Conservation (phyloP, 64 coral and sea anemone species). For the Pachyseris speciosa region DNA sequence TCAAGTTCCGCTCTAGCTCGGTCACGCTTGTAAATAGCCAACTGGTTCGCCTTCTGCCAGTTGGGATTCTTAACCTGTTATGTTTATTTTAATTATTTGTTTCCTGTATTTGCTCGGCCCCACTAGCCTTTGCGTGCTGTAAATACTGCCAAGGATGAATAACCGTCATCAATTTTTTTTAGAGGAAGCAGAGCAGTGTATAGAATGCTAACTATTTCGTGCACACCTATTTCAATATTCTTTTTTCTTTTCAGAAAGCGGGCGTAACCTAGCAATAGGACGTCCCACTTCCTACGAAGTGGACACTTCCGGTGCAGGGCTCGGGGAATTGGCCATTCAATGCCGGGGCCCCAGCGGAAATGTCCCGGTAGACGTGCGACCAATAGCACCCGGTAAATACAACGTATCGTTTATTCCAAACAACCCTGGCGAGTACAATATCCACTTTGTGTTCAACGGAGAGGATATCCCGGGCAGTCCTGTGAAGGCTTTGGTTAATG, state of each 20-base stretch:
- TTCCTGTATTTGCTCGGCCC: no score
- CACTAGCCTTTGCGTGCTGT: no score
- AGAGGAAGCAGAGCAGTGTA: no score
- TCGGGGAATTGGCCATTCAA: slow-evolving; percentile 83
- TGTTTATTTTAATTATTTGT: no score
- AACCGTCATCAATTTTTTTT: no score
- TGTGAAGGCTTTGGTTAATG: slow-evolving; percentile 53
- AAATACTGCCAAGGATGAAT: no score
- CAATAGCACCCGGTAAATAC: slow-evolving; percentile 50
- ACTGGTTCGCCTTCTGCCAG: no score
- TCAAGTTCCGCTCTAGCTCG: no score
- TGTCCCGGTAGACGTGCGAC: slow-evolving; percentile 75
- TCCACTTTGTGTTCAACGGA: slow-evolving; percentile 82
- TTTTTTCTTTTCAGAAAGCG: slow-evolving; percentile 34
- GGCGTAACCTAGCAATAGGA: slow-evolving; percentile 48
- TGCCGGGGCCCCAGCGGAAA: slow-evolving; percentile 74
- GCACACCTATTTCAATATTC: neutral
- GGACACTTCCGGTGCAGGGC: slow-evolving; percentile 83
- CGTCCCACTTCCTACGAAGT: slow-evolving; percentile 69
- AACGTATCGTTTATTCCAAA: slow-evolving; percentile 72
- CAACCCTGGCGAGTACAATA: slow-evolving; percentile 72
- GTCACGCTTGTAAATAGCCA: no score
- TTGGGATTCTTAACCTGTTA: no score
- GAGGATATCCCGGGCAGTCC: slow-evolving; percentile 88
- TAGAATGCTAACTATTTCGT: neutral